phyloP scores from a whole-genome alignment of 1,140 invertebrate species.

The Papilio helenus region DNA sequence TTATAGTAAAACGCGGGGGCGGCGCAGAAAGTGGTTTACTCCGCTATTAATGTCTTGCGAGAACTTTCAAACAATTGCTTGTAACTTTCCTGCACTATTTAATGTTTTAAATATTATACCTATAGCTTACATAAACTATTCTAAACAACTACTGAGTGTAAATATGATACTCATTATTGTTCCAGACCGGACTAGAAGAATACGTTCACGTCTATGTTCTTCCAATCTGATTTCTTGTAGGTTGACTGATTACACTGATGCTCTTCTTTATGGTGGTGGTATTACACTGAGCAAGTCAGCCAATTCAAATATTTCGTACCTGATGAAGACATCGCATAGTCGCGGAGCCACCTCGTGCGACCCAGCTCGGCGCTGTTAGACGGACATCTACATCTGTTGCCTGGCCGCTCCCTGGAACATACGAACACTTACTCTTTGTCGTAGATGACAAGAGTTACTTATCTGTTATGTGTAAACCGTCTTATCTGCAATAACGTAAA shows the following conservation, averaged over 20 bases:
- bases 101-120: neutral
- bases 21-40: slow-evolving; percentile 20
- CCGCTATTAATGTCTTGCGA: slow-evolving; percentile 13
- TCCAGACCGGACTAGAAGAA: too few species aligned
- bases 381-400: slow-evolving; percentile 75
- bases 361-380: slow-evolving; percentile 74
- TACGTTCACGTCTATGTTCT: too few species aligned
- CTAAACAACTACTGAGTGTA: too few species aligned
- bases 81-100: slow-evolving; percentile 3
- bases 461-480: too few species aligned
- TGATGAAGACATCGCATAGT: slow-evolving; percentile 74
- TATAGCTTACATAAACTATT: neutral
- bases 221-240: too few species aligned
- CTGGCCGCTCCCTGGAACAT: slow-evolving; percentile 62
- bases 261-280: too few species aligned
- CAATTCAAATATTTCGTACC: neutral
- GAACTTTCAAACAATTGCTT: slow-evolving; percentile 15
- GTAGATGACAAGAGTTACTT: neutral
- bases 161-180: too few species aligned
- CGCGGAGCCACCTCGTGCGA: slow-evolving; percentile 73
- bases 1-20: slow-evolving; percentile 25
- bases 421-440: neutral
- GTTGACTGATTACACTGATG: too few species aligned
- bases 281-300: too few species aligned
- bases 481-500: too few species aligned